These are phyloP conservation scores for Acanthaster planci DNA, from an alignment of 35 echinoderm and acorn worm species.

Conservation along the genomic window DNA sequence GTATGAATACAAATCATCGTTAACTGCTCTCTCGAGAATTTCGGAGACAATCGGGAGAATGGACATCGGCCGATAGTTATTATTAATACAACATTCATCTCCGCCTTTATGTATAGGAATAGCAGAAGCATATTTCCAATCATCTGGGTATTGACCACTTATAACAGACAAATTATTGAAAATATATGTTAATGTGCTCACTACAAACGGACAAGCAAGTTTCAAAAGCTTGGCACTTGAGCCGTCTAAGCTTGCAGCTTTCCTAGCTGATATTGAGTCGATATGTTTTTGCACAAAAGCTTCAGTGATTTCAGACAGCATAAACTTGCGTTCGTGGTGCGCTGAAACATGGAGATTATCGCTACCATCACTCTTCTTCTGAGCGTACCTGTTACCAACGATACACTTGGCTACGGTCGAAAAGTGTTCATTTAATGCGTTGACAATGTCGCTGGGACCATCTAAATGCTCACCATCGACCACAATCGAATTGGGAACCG, in stretches of 20 bases:
- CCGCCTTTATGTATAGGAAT: neutral
- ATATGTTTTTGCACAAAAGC: slow-evolving; percentile 33
- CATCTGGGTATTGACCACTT: neutral
- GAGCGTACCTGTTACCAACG: neutral
- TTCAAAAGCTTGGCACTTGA: neutral
- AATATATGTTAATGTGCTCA: neutral
- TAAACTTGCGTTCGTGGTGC: neutral
- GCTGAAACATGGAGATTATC: too few relatives aligned
- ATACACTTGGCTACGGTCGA: slow-evolving; percentile 7
- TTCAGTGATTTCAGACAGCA: slow-evolving; percentile 28
- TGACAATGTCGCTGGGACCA: slow-evolving; percentile 9
- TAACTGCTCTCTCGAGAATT: slow-evolving; percentile 25
- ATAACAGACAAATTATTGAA: neutral
- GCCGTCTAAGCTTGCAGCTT: slow-evolving; percentile 1
- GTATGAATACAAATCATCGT: slow-evolving; percentile 5
- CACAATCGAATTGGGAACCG: slow-evolving; percentile 15
- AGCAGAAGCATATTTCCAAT: neutral
- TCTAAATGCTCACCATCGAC: neutral
- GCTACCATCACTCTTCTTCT: too few relatives aligned
- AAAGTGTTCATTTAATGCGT: slow-evolving; percentile 30
- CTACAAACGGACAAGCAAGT: neutral
- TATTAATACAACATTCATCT: neutral
- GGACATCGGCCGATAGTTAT: slow-evolving; percentile 41
- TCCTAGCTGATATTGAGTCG: neutral
- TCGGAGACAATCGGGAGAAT: slow-evolving; percentile 36